Base-by-base conservation (phyloP, 2,888 invertebrate species). In the Eupithecia abbreviata region DNA sequence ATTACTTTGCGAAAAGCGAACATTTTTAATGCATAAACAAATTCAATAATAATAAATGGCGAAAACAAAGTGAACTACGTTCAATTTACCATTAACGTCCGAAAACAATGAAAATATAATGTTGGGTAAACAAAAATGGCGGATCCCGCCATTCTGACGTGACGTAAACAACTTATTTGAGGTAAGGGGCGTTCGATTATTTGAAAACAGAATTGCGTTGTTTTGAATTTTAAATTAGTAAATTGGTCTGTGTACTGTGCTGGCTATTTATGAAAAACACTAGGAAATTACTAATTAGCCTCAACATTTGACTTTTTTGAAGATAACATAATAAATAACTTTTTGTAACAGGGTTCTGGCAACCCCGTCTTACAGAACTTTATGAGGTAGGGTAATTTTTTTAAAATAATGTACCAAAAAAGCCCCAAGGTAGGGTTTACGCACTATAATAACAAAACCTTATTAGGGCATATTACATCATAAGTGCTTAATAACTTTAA, bases 91-190 rank as follows among this genome's bases (percentile, higher is more conserved):
- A 76, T 80, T 75, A 81, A 42, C 58, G 43, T 68, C 4, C 62
- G 78, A 75, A 76, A 79, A 77, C 80, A 81, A 80, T 78, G 76
- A 67, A 80, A 79, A 80, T 80, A 79, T 77, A 47, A 75, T 67
- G 68, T 66, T 47, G 77, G 30, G 82, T 79, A 82, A 84, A 84
- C 83, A 84, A 80, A 71, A 68, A 68, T 71, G 71, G 43, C 62
- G 51, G 81, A 77, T 76, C 76, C 79, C 82, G 83, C 82, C 67
- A 82, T 77, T 43, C 15, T 68, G 82, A 78, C 72, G 79, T 82
- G 84, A 81, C 78, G 85, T 81, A 85, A 87, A 87, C 86, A 86
- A 78, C 75, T 68, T 77, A 68, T 68, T 66, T 55, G 67, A 66
- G 51, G 47, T 45, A 62, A 18, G 18, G 58, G 71, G 71, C 62